These are phyloP conservation scores for Orchestes rusci DNA, from an alignment of 2,888 invertebrate species.

Conservation along the genomic window DNA sequence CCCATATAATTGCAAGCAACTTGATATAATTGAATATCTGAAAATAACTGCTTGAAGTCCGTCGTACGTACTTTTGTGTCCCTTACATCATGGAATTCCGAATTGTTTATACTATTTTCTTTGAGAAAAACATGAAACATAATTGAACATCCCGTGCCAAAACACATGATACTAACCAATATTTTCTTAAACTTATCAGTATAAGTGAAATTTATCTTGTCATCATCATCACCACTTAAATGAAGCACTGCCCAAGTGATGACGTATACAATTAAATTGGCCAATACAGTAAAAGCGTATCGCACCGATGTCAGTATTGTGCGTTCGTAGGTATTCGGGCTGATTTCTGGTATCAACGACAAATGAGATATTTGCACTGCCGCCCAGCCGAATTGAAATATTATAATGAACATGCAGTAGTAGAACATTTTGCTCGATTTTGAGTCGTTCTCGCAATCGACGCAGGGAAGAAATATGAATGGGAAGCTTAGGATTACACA, in stretches of 20 bases:
- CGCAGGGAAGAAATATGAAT: slow-evolving; percentile 76
- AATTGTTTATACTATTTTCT: slow-evolving; percentile 46
- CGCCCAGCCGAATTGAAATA: slow-evolving; percentile 94
- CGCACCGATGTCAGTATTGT: slow-evolving; percentile 61
- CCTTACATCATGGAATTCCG: slow-evolving; percentile 35
- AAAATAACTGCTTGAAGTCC: slow-evolving; percentile 35
- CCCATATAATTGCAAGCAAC: slow-evolving; percentile 79
- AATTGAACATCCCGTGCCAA: slow-evolving; percentile 58
- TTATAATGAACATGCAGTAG: slow-evolving; percentile 66
- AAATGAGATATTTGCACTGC: slow-evolving; percentile 86
- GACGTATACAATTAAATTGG: slow-evolving; percentile 77
- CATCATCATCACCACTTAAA: slow-evolving; percentile 51
- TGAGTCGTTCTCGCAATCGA: slow-evolving; percentile 56
- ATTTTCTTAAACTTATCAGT: slow-evolving; percentile 60
- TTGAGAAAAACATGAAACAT: slow-evolving; percentile 67
- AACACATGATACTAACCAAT: slow-evolving; percentile 59
- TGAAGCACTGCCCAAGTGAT: slow-evolving; percentile 69
- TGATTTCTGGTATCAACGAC: slow-evolving; percentile 77
- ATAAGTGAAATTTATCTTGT: slow-evolving; percentile 61
- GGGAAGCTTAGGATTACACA: slow-evolving; percentile 76
- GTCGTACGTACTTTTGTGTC: slow-evolving; percentile 37
- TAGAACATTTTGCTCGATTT: slow-evolving; percentile 68
- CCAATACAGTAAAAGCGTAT: slow-evolving; percentile 81
- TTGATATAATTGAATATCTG: slow-evolving; percentile 38
- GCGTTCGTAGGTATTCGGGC: slow-evolving; percentile 65